Conservation (phyloP, 2,113 vertebrate species). For the Notiomystis cincta region DNA sequence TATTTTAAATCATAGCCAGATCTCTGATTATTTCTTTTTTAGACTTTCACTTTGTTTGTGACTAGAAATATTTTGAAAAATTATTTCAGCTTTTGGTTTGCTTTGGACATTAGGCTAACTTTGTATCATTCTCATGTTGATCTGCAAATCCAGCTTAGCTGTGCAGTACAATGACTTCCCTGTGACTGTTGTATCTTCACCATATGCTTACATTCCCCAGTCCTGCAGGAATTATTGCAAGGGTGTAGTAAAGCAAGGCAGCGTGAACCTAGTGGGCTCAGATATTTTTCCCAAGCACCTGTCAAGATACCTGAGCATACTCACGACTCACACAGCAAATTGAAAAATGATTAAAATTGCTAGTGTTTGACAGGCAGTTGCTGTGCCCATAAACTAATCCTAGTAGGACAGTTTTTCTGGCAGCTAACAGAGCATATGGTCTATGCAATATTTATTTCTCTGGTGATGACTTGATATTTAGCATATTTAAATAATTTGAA, state of each 20-base stretch:
- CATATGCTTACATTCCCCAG: background rate
- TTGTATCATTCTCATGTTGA: background rate
- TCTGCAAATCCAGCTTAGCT: background rate
- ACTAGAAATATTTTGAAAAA: background rate
- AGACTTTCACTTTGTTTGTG: background rate
- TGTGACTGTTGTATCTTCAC: background rate
- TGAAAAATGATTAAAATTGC: slow-evolving; percentile 50
- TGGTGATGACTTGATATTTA: slow-evolving; percentile 41
- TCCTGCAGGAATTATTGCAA: background rate
- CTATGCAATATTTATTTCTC: slow-evolving; percentile 73
- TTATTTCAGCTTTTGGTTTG: background rate
- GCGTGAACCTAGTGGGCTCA: background rate
- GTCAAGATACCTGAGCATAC: slow-evolving; percentile 32
- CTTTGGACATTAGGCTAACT: background rate
- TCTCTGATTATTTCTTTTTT: background rate
- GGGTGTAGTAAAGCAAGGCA: background rate
- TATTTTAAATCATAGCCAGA: background rate
- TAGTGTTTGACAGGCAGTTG: slow-evolving; percentile 14
- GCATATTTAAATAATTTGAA: slow-evolving; percentile 47
- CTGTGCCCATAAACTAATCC: slow-evolving; percentile 39
- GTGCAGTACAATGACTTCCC: background rate
- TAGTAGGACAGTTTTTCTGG: slow-evolving; percentile 54
- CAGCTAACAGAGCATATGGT: slow-evolving; percentile 62
- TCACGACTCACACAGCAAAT: background rate
- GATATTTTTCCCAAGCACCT: background rate